A percentile compares a stretch with the other conserved stretches of the same genome.
Conservation (phyloP, 2,113 vertebrate genomes). For the Microtus montanus region DNA sequence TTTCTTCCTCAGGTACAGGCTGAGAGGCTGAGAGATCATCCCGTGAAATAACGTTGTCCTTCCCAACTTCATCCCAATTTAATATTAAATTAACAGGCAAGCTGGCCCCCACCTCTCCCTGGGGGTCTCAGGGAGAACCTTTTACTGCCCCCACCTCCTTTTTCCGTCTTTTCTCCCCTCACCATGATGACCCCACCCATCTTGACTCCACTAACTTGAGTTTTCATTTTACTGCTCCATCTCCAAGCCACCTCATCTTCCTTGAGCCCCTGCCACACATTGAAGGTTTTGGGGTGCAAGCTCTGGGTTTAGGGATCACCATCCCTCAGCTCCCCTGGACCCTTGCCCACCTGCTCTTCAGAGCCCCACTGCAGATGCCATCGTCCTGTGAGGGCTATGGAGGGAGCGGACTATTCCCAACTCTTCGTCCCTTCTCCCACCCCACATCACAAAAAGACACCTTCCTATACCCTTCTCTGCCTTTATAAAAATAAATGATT, state of each 20-base stretch:
- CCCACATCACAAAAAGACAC: constrained; percentile 15
- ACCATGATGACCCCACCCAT: not conserved
- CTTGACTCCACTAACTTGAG: constrained; percentile 66
- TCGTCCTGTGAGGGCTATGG: not conserved
- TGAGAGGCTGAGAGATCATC: constrained; percentile 83
- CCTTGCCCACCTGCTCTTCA: constrained; percentile 38
- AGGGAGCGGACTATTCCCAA: not conserved
- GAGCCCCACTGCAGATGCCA: not conserved
- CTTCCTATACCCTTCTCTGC: constrained; percentile 43
- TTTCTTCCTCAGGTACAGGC: constrained; percentile 83
- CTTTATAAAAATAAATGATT: constrained; percentile 76
- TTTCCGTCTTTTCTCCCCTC: constrained; percentile 39
- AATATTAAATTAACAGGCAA: constrained; percentile 85
- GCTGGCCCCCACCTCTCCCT: constrained; percentile 77
- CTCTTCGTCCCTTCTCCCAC: constrained; percentile 60
- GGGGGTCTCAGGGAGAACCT: constrained; percentile 80
- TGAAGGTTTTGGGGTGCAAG: constrained; percentile 22
- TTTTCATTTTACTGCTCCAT: constrained; percentile 70
- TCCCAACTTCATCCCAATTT: constrained; percentile 80
- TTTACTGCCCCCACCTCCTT: constrained; percentile 75
- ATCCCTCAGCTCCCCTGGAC: constrained; percentile 32
- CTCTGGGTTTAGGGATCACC: constrained; percentile 38
- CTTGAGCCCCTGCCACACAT: not conserved
- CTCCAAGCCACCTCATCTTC: constrained; percentile 1
- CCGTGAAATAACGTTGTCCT: constrained; percentile 80